phyloP scores from a whole-genome alignment of 2,888 invertebrate genomes.

The Drymonia ruficornis region DNA sequence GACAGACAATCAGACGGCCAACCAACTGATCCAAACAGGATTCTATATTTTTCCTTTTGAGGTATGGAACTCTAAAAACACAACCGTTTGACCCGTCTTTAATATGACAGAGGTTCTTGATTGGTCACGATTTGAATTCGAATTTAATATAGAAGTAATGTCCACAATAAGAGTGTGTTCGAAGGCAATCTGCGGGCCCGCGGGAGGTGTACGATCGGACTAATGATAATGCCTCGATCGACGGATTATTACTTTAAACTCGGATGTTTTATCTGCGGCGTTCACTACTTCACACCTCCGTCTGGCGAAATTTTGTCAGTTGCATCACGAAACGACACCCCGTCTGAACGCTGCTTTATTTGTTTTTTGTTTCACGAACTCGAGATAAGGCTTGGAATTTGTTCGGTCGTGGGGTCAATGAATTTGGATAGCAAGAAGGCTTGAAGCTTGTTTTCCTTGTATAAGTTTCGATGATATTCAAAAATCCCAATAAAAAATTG shows the following conservation, averaged over 20 bases:
- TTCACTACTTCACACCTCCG: conserved; percentile 64
- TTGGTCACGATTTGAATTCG: conserved; percentile 32
- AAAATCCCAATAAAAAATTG: neutral
- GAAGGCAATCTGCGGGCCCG: conserved; percentile 75
- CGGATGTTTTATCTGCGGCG: conserved; percentile 64
- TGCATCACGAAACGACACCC: conserved; percentile 33
- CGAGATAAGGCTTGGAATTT: conserved; percentile 11
- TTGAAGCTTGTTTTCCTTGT: conserved; percentile 7
- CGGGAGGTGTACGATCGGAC: conserved; percentile 80
- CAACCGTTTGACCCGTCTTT: conserved; percentile 7
- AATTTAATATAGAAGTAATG: conserved; percentile 45
- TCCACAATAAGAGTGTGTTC: conserved; percentile 71
- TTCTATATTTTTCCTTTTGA: too few species aligned
- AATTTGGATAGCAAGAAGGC: neutral
- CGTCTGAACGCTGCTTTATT: conserved; percentile 24
- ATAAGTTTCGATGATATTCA: neutral
- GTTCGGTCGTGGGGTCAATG: conserved; percentile 1
- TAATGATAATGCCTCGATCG: conserved; percentile 78
- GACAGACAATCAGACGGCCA: too few species aligned
- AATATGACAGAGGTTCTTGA: conserved; percentile 17
- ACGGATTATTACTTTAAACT: conserved; percentile 82
- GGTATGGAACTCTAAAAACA: too few species aligned
- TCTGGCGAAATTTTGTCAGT: conserved; percentile 53
- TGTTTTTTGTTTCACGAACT: conserved; percentile 9
- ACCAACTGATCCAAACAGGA: too few species aligned